Evolutionary conservation across 2,797 vertebrate species (phyloP).

Genomic region (Mormyrops attenuatus): DNA sequence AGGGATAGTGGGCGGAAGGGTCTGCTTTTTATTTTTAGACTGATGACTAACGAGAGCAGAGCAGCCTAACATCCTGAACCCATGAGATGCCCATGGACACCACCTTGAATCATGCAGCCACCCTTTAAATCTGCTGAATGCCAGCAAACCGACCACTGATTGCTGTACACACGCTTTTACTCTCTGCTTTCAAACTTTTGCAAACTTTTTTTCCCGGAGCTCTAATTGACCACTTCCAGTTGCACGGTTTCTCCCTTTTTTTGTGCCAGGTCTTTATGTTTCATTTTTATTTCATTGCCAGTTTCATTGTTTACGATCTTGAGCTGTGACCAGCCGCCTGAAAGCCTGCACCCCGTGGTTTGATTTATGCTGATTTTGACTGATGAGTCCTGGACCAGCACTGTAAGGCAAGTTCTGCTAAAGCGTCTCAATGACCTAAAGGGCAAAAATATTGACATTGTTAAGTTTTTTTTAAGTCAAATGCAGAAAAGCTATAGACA

Average conservation of each 20-base stretch:
- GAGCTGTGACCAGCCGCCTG: background rate
- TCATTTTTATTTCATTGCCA: background rate
- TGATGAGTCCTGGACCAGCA: background rate
- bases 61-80: background rate
- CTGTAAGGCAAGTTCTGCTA: background rate
- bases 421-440: background rate
- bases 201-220: background rate
- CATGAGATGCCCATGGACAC: background rate
- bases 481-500: background rate
- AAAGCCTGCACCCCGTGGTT: background rate
- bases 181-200: background rate
- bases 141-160: background rate
- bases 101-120: background rate
- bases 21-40: constrained; percentile 15
- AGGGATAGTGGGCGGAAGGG: background rate
- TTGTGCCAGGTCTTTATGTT: background rate
- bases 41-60: constrained; percentile 4
- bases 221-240: background rate
- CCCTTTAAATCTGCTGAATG: background rate
- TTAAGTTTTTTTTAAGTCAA: background rate
- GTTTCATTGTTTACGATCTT: background rate
- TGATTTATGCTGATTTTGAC: background rate
- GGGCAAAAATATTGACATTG: background rate
- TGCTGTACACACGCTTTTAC: background rate
- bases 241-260: background rate